Evolutionary conservation across 2,113 vertebrate genomes (phyloP).

Genomic region (Gopherus evgoodei): DNA sequence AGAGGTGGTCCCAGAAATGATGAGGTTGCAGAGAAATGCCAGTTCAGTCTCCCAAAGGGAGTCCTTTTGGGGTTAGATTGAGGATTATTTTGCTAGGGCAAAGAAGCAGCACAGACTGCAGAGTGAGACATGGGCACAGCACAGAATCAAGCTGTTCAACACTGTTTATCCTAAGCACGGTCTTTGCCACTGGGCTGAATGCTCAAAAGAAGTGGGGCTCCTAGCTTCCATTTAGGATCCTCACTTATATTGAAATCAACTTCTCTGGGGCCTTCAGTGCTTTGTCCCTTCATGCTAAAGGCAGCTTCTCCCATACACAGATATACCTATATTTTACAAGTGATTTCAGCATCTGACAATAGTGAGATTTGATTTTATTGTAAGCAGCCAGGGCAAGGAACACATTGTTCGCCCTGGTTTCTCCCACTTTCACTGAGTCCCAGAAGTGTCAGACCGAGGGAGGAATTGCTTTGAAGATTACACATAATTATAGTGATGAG

Average conservation of each 20-base stretch:
- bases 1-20: not conserved
- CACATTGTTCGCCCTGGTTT: conserved; percentile 33
- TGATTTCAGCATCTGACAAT: not conserved
- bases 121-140: not conserved
- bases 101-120: accelerated
- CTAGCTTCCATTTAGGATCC: not conserved
- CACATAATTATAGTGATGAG: not conserved
- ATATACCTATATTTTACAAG: not conserved
- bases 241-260: no score
- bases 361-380: conserved; percentile 62
- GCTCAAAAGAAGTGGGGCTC: not conserved
- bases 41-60: not conserved
- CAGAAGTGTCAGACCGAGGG: conserved; percentile 29
- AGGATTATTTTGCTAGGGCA: not conserved
- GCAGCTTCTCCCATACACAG: conserved; percentile 29
- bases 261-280: not conserved
- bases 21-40: not conserved
- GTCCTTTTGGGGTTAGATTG: not conserved
- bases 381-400: conserved; percentile 26
- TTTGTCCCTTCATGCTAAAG: not conserved
- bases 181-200: not conserved
- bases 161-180: not conserved
- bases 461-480: conserved; percentile 59
- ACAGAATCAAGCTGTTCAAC: not conserved
- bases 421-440: not conserved